Evolutionary conservation across 2,797 vertebrate species (phyloP), one percentile per base, ranked within the genome.

Genomic region (Coccyzus lansbergi): DNA sequence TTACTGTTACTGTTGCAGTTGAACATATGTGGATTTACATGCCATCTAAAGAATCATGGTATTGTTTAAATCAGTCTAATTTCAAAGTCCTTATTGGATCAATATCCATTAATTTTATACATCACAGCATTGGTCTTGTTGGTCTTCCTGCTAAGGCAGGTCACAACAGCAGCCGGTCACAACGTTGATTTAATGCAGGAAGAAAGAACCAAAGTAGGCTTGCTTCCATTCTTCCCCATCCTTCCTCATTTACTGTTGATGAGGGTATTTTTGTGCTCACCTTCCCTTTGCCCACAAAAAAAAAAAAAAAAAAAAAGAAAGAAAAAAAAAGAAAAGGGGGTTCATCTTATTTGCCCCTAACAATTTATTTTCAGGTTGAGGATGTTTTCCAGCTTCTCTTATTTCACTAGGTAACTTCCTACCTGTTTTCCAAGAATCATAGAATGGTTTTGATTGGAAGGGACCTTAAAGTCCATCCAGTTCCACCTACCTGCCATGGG

Each of bases 241-340:
- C 16, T 53, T 85, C 34, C 13, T 38, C 34, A 40, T 2, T 52
- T 16, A 28, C 3, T 25, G 34, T 19, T 19, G 16, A 16, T 28
- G 18, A 15, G 3, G 1, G 3, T 1, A 6, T 28, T 33, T 29
- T 51, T 26, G 5, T 21, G 9, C 6, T 49, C 10, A 14, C 19
- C 16, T 74, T 15, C 12, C 9, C 6, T 5, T 2, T 13, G 4
- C 1, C 12, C 2, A 38, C 12, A 12, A 12, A 12, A 9, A 4
- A 5, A 15, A 4, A 62, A 59, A 63, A 31, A 4, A 52, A 68
- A 49, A 19, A n/a, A n/a, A n/a, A n/a, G n/a, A n/a, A n/a, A 12
- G 12, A 9, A 4, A 5, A 15, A 4, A 62, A 59, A 63, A 31
- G 4, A 52, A 68, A 49, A 19, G 2, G 5, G 3, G 0, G 1